Percentiles rank a stretch among this genome's conserved stretches.
Evolutionary conservation across 2,113 vertebrate species (phyloP).

Genomic region (Lontra canadensis): DNA sequence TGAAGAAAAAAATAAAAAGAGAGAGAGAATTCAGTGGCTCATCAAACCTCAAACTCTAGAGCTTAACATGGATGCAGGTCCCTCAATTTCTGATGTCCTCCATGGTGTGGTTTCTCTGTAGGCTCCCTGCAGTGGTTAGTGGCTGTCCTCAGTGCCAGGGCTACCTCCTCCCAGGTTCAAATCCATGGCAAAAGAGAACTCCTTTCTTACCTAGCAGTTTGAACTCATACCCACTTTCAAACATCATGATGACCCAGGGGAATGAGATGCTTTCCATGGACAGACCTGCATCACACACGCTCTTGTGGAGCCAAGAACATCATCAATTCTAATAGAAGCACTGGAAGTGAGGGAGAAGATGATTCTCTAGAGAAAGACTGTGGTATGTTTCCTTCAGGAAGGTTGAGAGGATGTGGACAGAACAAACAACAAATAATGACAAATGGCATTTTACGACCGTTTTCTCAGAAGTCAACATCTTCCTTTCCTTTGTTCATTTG

Average conservation of each 20-base stretch:
- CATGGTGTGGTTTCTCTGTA: neutral
- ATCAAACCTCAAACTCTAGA: neutral
- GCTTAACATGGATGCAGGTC: neutral
- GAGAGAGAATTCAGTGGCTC: neutral
- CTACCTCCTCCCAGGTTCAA: neutral
- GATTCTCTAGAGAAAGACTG: neutral
- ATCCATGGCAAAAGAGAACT: neutral
- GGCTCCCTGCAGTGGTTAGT: neutral
- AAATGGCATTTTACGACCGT: neutral
- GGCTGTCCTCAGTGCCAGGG: neutral
- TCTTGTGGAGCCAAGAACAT: neutral
- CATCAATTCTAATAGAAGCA: neutral
- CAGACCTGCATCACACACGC: neutral
- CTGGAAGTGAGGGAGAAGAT: neutral
- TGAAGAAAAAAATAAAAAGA: neutral
- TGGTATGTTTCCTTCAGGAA: neutral
- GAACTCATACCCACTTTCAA: neutral
- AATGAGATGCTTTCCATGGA: neutral
- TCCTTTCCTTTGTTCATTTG: conserved; percentile 69
- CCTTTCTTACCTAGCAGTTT: neutral
- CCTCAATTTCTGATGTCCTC: neutral
- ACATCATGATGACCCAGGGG: neutral
- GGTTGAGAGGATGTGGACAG: neutral
- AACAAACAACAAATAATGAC: neutral
- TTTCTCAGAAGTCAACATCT: conserved; percentile 51